These are phyloP conservation scores for Glaucomys volans DNA, from an alignment of 2,113 vertebrate genomes.

Conservation along the genomic window DNA sequence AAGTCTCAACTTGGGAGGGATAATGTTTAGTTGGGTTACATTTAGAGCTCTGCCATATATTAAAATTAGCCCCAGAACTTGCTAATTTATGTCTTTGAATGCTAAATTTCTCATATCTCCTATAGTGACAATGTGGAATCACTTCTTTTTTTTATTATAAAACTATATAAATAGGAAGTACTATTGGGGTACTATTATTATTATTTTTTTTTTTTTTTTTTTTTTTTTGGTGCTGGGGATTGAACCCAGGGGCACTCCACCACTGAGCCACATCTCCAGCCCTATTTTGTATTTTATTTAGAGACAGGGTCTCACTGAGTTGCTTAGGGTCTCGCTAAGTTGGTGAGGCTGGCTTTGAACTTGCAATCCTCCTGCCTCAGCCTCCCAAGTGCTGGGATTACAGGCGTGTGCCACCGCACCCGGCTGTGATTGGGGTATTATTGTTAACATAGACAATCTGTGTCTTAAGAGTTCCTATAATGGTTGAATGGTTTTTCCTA, in stretches of 20 bases:
- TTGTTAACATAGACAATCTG: neutral
- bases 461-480: constrained; percentile 11
- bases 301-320: too few species aligned
- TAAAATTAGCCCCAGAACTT: neutral
- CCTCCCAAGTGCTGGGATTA: too few species aligned
- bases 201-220: too few species aligned
- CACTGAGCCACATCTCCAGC: too few species aligned
- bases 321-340: too few species aligned
- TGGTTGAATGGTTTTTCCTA: neutral
- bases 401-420: too few species aligned
- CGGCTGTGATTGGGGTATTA: neutral
- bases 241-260: too few species aligned
- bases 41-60: neutral
- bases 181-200: neutral
- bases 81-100: neutral
- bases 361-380: too few species aligned
- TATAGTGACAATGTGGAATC: neutral
- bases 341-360: too few species aligned
- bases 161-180: neutral
- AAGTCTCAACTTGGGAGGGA: neutral
- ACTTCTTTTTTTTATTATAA: neutral
- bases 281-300: too few species aligned
- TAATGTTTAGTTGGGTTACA: neutral
- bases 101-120: neutral
- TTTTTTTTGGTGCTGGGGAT: too few species aligned